phyloP scores from a whole-genome alignment of 2,113 vertebrate species.

The Oxygymnocypris stewartii region DNA sequence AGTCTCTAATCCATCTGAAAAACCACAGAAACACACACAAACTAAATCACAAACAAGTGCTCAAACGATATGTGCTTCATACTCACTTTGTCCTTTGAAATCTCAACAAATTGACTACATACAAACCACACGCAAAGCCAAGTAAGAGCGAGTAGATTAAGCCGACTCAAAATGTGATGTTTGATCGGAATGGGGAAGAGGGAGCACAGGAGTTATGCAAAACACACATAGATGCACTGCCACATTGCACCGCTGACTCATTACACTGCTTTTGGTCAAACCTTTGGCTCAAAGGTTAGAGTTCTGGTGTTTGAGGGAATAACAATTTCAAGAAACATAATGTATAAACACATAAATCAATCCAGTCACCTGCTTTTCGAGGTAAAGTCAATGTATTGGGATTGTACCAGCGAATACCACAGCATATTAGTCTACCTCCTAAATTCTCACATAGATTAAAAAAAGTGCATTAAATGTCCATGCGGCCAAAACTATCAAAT shows the following conservation, averaged over 20 bases:
- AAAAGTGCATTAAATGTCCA: not conserved
- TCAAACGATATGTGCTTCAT: not conserved
- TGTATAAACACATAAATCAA: not conserved
- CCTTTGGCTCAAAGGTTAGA: not conserved
- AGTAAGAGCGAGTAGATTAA: not conserved
- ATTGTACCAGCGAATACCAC: not conserved
- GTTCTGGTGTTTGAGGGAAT: not conserved
- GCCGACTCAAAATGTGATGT: not conserved
- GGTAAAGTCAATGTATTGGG: not conserved
- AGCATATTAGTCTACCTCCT: conserved; percentile 3
- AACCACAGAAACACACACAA: not conserved
- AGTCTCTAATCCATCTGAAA: not conserved
- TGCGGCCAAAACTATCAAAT: not conserved
- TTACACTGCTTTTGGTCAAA: conserved; percentile 6
- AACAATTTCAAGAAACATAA: not conserved
- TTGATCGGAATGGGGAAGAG: conserved; percentile 41
- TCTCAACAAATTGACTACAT: not conserved
- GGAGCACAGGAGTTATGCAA: conserved; percentile 40
- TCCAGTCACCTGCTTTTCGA: not conserved
- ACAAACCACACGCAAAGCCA: not conserved
- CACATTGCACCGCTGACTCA: conserved; percentile 3
- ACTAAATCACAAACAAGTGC: not conserved
- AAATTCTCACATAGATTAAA: not conserved
- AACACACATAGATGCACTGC: conserved; percentile 12
- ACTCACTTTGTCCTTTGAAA: conserved; percentile 4